phyloP scores from a whole-genome alignment of 2,888 invertebrate species.

The Tineola bisselliella region DNA sequence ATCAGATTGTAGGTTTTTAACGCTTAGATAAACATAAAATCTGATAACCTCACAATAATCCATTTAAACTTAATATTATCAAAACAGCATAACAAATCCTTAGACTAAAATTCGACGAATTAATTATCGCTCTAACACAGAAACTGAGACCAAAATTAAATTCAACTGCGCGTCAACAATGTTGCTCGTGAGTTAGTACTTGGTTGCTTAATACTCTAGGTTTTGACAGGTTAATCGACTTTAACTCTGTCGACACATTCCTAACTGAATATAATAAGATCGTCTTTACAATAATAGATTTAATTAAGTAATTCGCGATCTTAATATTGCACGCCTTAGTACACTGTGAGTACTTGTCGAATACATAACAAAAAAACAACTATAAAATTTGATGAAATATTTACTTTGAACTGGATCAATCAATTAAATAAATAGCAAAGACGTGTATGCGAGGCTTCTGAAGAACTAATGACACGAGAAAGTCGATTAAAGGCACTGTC shows the following conservation, averaged over 20 bases:
- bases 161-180: conserved; percentile 8
- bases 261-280: neutral
- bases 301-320: too few species aligned
- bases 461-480: conserved; percentile 54
- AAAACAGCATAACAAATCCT: neutral
- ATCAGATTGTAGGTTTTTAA: too few species aligned
- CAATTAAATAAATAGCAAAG: neutral
- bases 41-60: neutral
- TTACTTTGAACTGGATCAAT: too few species aligned
- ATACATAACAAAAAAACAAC: too few species aligned
- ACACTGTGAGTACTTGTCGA: too few species aligned
- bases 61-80: neutral
- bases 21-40: too few species aligned
- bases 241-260: conserved; percentile 53
- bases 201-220: conserved; percentile 13
- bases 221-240: conserved; percentile 55
- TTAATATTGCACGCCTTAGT: too few species aligned
- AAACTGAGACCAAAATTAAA: neutral
- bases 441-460: conserved; percentile 17
- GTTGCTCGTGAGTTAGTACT: conserved; percentile 3
- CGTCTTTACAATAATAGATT: neutral
- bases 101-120: neutral
- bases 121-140: neutral
- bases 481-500: conserved; percentile 62
- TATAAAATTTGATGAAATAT: too few species aligned